Conservation (phyloP, 2,797 vertebrate genomes). For the Graptemys geographica region DNA sequence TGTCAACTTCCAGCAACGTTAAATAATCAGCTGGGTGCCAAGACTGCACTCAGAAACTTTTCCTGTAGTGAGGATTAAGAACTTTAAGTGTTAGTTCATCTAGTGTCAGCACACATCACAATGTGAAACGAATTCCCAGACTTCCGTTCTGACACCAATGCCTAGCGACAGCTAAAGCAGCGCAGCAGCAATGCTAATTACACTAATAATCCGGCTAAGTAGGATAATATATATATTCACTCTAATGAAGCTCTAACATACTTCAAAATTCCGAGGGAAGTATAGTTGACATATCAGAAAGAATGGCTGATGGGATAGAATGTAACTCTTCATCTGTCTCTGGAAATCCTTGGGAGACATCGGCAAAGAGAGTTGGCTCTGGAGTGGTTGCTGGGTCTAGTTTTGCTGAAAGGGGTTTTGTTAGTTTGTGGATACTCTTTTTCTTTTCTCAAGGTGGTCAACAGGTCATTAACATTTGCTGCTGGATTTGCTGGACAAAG, state of each 20-base stretch:
- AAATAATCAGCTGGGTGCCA: slow-evolving; percentile 69
- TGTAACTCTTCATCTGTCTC: neutral
- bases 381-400: slow-evolving; percentile 1
- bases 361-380: neutral
- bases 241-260: slow-evolving; percentile 41
- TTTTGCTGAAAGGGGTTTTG: neutral
- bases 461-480: neutral
- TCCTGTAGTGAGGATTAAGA: slow-evolving; percentile 68
- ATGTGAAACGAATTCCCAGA: slow-evolving; percentile 48
- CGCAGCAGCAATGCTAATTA: slow-evolving; percentile 67
- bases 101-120: slow-evolving; percentile 56
- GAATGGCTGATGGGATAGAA: slow-evolving; percentile 17
- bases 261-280: slow-evolving; percentile 44
- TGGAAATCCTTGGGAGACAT: slow-evolving; percentile 23
- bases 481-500: slow-evolving; percentile 19
- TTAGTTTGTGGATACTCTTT: neutral
- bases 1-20: slow-evolving; percentile 63
- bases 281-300: slow-evolving; percentile 24
- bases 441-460: neutral
- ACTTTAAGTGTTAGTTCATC: slow-evolving; percentile 47
- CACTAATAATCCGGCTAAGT: slow-evolving; percentile 60
- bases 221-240: slow-evolving; percentile 49
- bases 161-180: slow-evolving; percentile 48
- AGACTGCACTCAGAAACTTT: slow-evolving; percentile 62
- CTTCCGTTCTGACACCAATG: slow-evolving; percentile 14